A percentile compares a stretch with the other conserved stretches of the same genome.
Evolutionary conservation across 2,797 vertebrate genomes (phyloP).

Genomic region (Hozukius guyotensis): DNA sequence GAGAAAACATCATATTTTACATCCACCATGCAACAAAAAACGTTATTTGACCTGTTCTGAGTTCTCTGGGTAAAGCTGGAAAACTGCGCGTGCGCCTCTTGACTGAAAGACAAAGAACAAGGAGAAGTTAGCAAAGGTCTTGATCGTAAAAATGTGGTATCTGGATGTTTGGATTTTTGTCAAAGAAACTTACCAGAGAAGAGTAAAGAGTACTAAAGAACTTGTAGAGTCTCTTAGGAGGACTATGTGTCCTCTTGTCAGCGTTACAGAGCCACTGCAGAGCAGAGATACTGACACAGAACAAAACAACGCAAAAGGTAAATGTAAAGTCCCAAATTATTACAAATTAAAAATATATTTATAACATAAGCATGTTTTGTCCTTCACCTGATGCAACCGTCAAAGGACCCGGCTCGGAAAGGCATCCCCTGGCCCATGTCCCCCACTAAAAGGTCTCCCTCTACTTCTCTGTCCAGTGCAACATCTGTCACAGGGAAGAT

Average conservation of each 20-base stretch:
- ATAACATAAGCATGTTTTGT: background rate
- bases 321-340: background rate
- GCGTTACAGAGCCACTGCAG: conserved; percentile 98
- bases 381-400: conserved; percentile 93
- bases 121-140: background rate
- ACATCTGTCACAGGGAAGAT: conserved; percentile 83
- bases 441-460: conserved; percentile 91
- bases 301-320: background rate
- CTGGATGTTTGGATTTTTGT: background rate
- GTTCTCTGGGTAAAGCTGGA: conserved; percentile 97
- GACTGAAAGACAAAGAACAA: conserved; percentile 76
- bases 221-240: conserved; percentile 88
- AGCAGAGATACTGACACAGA: conserved; percentile 89
- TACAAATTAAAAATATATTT: background rate
- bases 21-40: background rate
- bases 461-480: conserved; percentile 90
- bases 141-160: background rate
- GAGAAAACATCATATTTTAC: background rate
- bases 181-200: conserved; percentile 81
- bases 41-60: conserved; percentile 88
- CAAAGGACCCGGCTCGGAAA: conserved; percentile 91
- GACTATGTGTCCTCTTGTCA: conserved; percentile 92
- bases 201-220: conserved; percentile 95
- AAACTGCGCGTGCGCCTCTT: conserved; percentile 90
- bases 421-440: conserved; percentile 94